phyloP scores from a whole-genome alignment of 1,140 invertebrate species.

The Penaeus indicus region DNA sequence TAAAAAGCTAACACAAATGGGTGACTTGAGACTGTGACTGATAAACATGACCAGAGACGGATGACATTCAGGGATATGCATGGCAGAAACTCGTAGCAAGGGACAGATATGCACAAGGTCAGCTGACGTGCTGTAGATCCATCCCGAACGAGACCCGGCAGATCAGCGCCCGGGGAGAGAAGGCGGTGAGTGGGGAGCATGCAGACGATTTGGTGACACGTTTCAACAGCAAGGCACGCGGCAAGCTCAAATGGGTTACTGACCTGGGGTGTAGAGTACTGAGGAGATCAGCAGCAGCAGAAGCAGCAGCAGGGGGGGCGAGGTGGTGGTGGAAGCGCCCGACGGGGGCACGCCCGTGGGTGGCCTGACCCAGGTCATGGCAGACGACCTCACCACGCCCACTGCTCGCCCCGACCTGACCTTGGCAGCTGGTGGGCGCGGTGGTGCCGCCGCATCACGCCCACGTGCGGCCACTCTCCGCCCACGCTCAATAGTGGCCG shows the following conservation, averaged over 20 bases:
- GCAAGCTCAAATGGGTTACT: not conserved
- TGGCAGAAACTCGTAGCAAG: too few relatives aligned
- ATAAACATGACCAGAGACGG: too few relatives aligned
- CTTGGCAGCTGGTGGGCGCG: slow-evolving; percentile 39
- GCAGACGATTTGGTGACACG: not conserved
- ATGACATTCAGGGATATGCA: too few relatives aligned
- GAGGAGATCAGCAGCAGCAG: slow-evolving; percentile 29
- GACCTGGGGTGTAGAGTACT: slow-evolving; percentile 46
- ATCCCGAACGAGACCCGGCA: too few relatives aligned
- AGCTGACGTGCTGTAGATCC: too few relatives aligned
- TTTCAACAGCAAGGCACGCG: too few relatives aligned
- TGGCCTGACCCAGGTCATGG: slow-evolving; percentile 51
- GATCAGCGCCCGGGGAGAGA: not conserved
- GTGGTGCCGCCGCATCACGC: slow-evolving; percentile 33
- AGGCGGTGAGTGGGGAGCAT: not conserved
- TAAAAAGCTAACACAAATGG: too few relatives aligned
- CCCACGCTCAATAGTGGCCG: slow-evolving; percentile 33
- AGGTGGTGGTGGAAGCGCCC: too few relatives aligned
- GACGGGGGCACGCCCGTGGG: slow-evolving; percentile 29
- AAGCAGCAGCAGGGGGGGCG: slow-evolving; percentile 36
- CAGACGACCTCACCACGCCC: slow-evolving; percentile 48
- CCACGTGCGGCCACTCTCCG: slow-evolving; percentile 38
- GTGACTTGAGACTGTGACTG: too few relatives aligned
- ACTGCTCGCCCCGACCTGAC: slow-evolving; percentile 40
- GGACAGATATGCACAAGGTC: too few relatives aligned